A percentile compares a stretch with the other conserved stretches of the same genome.
Conservation (phyloP, 1,140 invertebrate genomes). For the Panulirus ornatus region DNA sequence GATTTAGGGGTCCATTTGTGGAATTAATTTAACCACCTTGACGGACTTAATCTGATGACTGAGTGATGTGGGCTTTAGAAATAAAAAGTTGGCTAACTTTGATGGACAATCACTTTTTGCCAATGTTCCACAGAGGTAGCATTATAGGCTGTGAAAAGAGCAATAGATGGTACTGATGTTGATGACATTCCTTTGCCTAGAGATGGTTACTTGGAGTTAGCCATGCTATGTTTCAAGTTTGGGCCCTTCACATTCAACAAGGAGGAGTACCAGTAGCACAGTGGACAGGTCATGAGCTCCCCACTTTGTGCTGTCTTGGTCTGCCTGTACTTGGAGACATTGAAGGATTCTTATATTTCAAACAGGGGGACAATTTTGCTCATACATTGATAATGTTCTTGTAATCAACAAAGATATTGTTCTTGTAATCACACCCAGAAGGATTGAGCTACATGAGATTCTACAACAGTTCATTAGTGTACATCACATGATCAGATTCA, state of each 20-base stretch:
- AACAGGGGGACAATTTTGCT: neutral
- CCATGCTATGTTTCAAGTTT: neutral
- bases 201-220: neutral
- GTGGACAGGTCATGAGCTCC: neutral
- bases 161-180: neutral
- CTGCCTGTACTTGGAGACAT: neutral
- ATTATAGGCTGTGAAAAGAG: neutral
- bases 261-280: neutral
- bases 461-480: too few species aligned
- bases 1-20: too few species aligned
- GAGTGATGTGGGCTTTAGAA: neutral
- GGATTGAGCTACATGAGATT: too few species aligned
- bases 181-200: neutral
- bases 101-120: neutral
- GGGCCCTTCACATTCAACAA: neutral
- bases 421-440: too few species aligned
- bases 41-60: neutral
- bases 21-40: too few species aligned
- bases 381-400: too few species aligned
- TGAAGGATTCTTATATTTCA: neutral
- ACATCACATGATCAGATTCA: too few species aligned
- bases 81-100: neutral
- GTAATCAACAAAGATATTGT: too few species aligned
- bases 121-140: neutral
- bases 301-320: conserved; percentile 1